A percentile compares a stretch with the other conserved stretches of the same genome.
These are phyloP conservation scores for Spongia lamella DNA, from an alignment of 37 sponge, comb jelly and placozoan genomes.

Conservation along the genomic window DNA sequence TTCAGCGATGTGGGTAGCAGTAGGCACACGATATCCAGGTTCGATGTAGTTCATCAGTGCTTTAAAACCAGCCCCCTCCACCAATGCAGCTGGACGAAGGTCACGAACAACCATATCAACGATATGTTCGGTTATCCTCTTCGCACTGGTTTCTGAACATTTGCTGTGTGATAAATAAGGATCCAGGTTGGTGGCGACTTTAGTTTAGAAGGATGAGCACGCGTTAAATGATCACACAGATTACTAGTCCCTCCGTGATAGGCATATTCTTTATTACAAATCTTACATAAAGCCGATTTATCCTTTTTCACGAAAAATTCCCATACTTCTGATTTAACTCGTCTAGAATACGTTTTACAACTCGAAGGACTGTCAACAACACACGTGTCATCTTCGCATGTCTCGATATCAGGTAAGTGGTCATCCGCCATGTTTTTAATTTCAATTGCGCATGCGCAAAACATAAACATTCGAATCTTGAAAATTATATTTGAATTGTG, in stretches of 20 bases:
- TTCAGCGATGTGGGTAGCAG: neutral
- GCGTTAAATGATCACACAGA: constrained; percentile 2
- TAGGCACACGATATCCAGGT: constrained; percentile 14
- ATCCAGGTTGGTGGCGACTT: neutral
- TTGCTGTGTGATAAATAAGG: neutral
- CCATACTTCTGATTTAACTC: constrained; percentile 37
- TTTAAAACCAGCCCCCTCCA: constrained; percentile 18
- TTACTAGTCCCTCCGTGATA: constrained; percentile 19
- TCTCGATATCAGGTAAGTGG: no score
- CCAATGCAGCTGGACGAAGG: neutral
- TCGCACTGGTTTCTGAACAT: constrained; percentile 2
- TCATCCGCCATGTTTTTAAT: no score
- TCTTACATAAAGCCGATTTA: neutral
- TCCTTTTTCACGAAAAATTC: neutral
- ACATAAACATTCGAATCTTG: no score
- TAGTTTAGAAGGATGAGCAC: neutral
- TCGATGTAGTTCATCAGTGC: constrained; percentile 8
- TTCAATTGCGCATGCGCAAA: no score
- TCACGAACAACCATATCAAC: constrained; percentile 13
- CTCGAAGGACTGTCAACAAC: no score
- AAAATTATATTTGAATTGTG: no score
- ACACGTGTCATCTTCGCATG: no score
- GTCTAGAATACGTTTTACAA: no score
- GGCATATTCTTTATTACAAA: constrained; percentile 2
- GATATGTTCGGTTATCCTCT: constrained; percentile 20